Percentiles rank a stretch among this genome's conserved stretches.
phyloP scores from a whole-genome alignment of 2,888 invertebrate species.

The Zeuzera pyrina region DNA sequence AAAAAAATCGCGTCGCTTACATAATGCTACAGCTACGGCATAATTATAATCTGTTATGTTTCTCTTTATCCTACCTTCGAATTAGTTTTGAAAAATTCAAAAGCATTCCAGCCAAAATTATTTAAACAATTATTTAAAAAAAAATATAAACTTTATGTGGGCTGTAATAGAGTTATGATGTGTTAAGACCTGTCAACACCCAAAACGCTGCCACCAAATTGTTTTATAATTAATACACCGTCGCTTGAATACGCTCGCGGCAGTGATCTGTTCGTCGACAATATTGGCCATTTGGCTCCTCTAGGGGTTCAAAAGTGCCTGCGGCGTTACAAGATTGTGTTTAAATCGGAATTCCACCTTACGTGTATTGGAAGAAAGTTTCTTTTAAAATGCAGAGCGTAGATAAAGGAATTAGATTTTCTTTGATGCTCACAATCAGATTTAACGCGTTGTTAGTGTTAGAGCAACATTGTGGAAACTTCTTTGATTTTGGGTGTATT shows the following conservation, averaged over 20 bases:
- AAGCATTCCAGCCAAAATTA: too few species aligned
- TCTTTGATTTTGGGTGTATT: conserved; percentile 65
- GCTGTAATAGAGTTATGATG: too few species aligned
- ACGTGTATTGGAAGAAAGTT: conserved; percentile 4
- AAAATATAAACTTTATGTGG: too few species aligned
- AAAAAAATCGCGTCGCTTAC: too few species aligned
- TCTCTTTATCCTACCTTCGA: too few species aligned
- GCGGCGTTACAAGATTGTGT: conserved; percentile 13
- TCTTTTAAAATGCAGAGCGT: conserved; percentile 10
- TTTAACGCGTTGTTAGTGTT: conserved; percentile 67
- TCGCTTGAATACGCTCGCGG: conserved; percentile 23
- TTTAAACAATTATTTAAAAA: too few species aligned
- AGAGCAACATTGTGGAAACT: conserved; percentile 59
- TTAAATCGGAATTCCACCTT: conserved; percentile 19
- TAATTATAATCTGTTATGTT: too few species aligned
- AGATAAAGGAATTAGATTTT: conserved; percentile 18
- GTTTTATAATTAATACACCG: conserved; percentile 28
- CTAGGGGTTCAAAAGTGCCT: conserved; percentile 22
- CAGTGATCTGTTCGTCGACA: conserved; percentile 22
- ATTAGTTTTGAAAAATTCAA: too few species aligned
- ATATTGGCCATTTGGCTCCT: conserved; percentile 26
- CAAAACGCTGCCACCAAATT: conserved; percentile 15
- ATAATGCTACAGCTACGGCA: too few species aligned
- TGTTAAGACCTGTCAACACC: too few species aligned
- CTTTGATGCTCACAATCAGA: conserved; percentile 63